A percentile compares a stretch with the other conserved stretches of the same genome.
These are phyloP conservation scores for Centroberyx gerrardi DNA, from an alignment of 2,797 vertebrate species.

Conservation along the genomic window DNA sequence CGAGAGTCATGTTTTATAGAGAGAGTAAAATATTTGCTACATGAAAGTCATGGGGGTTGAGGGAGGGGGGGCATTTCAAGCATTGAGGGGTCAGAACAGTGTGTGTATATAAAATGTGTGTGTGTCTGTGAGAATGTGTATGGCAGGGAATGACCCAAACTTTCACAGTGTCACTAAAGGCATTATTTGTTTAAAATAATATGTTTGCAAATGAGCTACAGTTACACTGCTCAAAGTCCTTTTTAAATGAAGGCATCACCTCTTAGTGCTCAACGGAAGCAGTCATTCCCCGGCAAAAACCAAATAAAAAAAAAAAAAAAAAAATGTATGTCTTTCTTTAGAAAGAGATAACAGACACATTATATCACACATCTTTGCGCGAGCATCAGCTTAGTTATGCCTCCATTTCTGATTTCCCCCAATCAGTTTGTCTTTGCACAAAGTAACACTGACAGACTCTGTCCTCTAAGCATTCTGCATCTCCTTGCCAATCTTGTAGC, in stretches of 20 bases:
- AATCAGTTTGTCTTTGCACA: conserved; percentile 61
- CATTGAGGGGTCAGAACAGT: conserved; percentile 42
- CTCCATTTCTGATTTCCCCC: conserved; percentile 52
- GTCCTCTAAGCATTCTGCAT: conserved; percentile 92
- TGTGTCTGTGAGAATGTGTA: conserved; percentile 31
- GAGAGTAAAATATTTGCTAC: conserved; percentile 54
- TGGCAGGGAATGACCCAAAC: conserved; percentile 39
- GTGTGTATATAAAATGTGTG: conserved; percentile 16
- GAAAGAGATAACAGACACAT: conserved; percentile 57
- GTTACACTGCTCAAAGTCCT: conserved; percentile 47
- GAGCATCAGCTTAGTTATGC: conserved; percentile 49
- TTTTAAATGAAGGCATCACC: conserved; percentile 56
- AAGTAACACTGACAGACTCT: conserved; percentile 52
- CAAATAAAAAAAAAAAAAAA: conserved; percentile 11
- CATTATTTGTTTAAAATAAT: conserved; percentile 57
- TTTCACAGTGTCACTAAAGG: conserved; percentile 73
- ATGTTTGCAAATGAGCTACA: conserved; percentile 54
- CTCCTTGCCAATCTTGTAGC: conserved; percentile 98
- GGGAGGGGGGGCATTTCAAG: conserved; percentile 24
- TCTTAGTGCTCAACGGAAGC: conserved; percentile 47
- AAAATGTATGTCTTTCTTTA: conserved; percentile 50
- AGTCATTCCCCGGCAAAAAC: conserved; percentile 40
- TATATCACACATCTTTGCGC: conserved; percentile 82
- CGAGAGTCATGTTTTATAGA: conserved; percentile 35
- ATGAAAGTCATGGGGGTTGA: conserved; percentile 14